Evolutionary conservation across 2,888 invertebrate species (phyloP).

Genomic region (Lasioglossum leucozonium): DNA sequence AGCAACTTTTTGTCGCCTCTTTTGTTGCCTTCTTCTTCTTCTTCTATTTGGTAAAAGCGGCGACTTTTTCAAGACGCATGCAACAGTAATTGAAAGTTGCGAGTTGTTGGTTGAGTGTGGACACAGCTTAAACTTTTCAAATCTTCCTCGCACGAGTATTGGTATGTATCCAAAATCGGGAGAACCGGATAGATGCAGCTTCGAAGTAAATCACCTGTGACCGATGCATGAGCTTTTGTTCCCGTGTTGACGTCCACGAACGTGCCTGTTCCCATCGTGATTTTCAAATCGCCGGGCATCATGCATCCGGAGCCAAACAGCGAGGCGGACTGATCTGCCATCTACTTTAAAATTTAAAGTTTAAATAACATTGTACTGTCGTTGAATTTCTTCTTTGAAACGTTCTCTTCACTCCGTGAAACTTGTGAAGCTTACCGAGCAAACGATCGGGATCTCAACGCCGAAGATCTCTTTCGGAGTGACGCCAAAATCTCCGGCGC

Average conservation of each 20-base stretch:
- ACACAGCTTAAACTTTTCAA: too few species aligned
- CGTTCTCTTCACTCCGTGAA: not conserved
- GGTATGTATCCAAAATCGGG: too few species aligned
- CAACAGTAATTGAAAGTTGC: too few species aligned
- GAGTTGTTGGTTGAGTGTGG: too few species aligned
- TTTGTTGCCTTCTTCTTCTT: too few species aligned
- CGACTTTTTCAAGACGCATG: too few species aligned
- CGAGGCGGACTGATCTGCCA: conserved; percentile 95
- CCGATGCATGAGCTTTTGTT: conserved; percentile 90
- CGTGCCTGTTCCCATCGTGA: conserved; percentile 96
- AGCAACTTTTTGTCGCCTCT: too few species aligned
- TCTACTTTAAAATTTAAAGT: too few species aligned
- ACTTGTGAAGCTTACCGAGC: conserved; percentile 87
- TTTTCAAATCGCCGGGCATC: conserved; percentile 91
- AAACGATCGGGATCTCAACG: conserved; percentile 90
- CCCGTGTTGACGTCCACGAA: conserved; percentile 95
- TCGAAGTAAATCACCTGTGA: conserved; percentile 86
- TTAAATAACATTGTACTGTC: conserved; percentile 6
- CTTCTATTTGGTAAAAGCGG: too few species aligned
- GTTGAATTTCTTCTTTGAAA: not conserved
- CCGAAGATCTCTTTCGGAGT: conserved; percentile 90
- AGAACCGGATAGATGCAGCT: not conserved
- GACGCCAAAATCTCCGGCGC: conserved; percentile 90
- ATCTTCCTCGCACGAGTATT: too few species aligned
- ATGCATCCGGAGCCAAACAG: conserved; percentile 95